Evolutionary conservation across 1,140 invertebrate species (phyloP).

Genomic region (Lepidostoma basale): DNA sequence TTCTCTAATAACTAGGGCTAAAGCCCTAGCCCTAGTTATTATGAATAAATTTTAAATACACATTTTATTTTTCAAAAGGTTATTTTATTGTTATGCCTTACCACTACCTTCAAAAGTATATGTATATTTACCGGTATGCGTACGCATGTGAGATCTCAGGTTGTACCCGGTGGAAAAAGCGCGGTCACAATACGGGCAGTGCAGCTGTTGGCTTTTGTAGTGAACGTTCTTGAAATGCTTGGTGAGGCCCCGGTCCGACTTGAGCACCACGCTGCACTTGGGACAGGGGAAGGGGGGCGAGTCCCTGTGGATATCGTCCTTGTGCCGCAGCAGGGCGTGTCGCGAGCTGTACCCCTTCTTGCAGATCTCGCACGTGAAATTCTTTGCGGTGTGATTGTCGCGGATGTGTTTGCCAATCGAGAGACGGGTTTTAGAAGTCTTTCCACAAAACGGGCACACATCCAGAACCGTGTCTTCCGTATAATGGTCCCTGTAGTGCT

Average conservation of each 20-base stretch:
- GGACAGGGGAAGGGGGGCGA: not conserved
- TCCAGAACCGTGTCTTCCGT: no score
- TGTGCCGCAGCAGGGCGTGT: not conserved
- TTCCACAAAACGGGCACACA: no score
- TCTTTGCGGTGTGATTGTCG: no score
- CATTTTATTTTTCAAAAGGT: no score
- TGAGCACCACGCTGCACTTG: not conserved
- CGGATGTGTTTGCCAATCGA: no score
- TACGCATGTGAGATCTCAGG: not conserved
- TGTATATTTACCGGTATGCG: not conserved
- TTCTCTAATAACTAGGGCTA: no score
- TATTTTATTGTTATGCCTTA: no score
- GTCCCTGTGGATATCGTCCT: not conserved
- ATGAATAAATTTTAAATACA: no score
- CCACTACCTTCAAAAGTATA: no score
- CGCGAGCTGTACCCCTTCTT: not conserved
- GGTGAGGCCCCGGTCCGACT: not conserved
- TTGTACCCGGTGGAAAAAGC: not conserved
- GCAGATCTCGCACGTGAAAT: not conserved
- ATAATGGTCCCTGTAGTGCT: no score
- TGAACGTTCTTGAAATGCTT: not conserved
- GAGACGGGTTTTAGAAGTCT: no score
- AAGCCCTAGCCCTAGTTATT: no score
- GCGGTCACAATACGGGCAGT: not conserved
- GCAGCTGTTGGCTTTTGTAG: not conserved